Conservation (phyloP, 1,140 invertebrate genomes). For the Panagrolaimus sp. region DNA sequence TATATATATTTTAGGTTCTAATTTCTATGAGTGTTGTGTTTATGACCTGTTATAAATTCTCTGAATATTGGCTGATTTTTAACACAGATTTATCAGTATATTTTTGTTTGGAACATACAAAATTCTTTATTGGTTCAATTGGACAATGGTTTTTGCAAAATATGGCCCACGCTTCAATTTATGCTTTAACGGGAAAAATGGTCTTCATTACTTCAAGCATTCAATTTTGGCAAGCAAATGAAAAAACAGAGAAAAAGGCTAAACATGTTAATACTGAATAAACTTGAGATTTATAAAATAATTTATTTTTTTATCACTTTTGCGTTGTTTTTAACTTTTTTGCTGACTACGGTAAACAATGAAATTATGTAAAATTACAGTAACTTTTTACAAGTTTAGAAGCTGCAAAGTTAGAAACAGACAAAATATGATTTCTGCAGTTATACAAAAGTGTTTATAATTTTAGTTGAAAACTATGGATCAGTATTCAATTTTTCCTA, state of each 20-base stretch:
- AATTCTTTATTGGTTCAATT: slow-evolving; percentile 34
- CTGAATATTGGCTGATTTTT: slow-evolving; percentile 34
- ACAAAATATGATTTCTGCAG: too few species aligned
- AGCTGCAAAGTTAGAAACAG: too few species aligned
- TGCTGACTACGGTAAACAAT: too few species aligned
- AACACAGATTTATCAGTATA: slow-evolving; percentile 37
- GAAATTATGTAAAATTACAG: too few species aligned
- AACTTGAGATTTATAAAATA: too few species aligned
- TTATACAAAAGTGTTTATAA: too few species aligned
- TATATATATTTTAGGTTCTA: slow-evolving; percentile 26
- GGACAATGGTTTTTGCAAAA: slow-evolving; percentile 51
- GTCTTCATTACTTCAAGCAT: slow-evolving; percentile 37
- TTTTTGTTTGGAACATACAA: slow-evolving; percentile 35
- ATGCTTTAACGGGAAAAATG: slow-evolving; percentile 37
- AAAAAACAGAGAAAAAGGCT: slow-evolving; percentile 2
- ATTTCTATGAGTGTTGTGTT: slow-evolving; percentile 30
- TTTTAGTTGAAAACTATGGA: too few species aligned
- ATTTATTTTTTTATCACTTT: too few species aligned
- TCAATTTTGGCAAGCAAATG: slow-evolving; percentile 39
- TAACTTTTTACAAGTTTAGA: too few species aligned
- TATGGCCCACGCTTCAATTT: slow-evolving; percentile 46
- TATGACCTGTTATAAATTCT: slow-evolving; percentile 41
- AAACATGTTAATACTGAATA: too few species aligned
- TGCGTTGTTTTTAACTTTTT: too few species aligned
- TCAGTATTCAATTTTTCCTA: too few species aligned